Evolutionary conservation across 2,888 invertebrate genomes (phyloP), one percentile per base, ranked within the genome.

Genomic region (Stenoptilia bipunctidactyla): DNA sequence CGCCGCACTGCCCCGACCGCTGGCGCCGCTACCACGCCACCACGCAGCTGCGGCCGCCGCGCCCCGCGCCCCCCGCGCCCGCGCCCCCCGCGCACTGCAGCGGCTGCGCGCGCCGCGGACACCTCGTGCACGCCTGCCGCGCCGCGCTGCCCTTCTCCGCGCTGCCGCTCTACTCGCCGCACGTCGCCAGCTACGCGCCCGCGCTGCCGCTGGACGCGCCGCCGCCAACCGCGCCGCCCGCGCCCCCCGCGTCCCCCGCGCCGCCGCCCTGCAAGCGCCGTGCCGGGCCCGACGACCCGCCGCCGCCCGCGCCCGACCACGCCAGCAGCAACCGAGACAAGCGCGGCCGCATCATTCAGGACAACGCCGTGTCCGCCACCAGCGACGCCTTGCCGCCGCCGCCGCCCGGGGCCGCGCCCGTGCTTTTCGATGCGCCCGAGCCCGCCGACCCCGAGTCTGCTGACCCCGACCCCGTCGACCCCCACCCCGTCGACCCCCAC

Each of bases 21-120:
- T 92, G 92, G 92, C 86, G 92, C 38, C 84, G 91, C 41, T 92
- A 91, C 68, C 90, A 91, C 61, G 86, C 88, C 47, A 92, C 91
- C 46, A 92, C 12, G 33, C 6, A n/a, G n/a, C n/a, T n/a, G n/a
- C n/a, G n/a, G n/a, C n/a, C n/a, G n/a, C n/a, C n/a, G n/a, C n/a
- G n/a, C n/a, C n/a, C n/a, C n/a, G n/a, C 69, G 88, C 34, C 92
- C 92, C 92, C 86, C 92, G 38, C 84, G 91, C 41, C 92, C 91
- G 68, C 90, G 91, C 61, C 86, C 88, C 47, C 92, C 91, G 46
- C 92, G 51, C 80, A 64, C 53, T 88, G 88, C 64, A 87, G 87
- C 49, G 82, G 86, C 15, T 88, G 89, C 54, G 74, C 85, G 1
- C 66, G 70, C 0, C 76, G 79, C 9, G 88, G 88, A 0, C 88